Evolutionary conservation across 2,888 invertebrate genomes (phyloP).

Genomic region (Periphyllus acericola): DNA sequence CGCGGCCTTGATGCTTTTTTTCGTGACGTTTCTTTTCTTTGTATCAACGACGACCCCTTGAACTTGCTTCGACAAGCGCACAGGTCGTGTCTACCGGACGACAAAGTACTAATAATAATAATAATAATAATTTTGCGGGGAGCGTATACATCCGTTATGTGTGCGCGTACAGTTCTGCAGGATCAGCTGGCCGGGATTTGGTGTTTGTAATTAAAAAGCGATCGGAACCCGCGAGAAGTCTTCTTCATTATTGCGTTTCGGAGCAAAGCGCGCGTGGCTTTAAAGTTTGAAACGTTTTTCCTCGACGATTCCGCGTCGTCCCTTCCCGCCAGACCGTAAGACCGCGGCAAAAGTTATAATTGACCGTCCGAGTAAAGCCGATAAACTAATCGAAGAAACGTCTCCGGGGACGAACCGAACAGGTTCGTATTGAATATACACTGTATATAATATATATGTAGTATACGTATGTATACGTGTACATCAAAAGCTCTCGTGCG

Average conservation of each 20-base stretch:
- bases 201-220: conserved; percentile 14
- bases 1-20: conserved; percentile 3
- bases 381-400: conserved; percentile 18
- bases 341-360: conserved; percentile 39
- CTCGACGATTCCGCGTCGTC: background rate
- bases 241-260: background rate
- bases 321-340: background rate
- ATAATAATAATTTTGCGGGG: no score
- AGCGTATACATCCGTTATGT: background rate
- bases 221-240: conserved; percentile 11
- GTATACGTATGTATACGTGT: no score
- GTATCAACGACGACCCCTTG: background rate
- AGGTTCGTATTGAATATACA: background rate
- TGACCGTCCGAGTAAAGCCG: conserved; percentile 27
- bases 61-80: background rate
- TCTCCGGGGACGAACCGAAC: conserved; percentile 16
- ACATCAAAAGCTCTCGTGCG: no score
- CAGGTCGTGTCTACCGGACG: background rate
- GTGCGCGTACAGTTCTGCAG: background rate
- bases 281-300: conserved; percentile 22
- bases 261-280: background rate
- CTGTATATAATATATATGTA: no score
- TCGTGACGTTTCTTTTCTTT: conserved; percentile 17
- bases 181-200: background rate
- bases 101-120: no score